These are phyloP conservation scores for Drosophila ironensis DNA, from an alignment of 1,140 invertebrate genomes.

Conservation along the genomic window DNA sequence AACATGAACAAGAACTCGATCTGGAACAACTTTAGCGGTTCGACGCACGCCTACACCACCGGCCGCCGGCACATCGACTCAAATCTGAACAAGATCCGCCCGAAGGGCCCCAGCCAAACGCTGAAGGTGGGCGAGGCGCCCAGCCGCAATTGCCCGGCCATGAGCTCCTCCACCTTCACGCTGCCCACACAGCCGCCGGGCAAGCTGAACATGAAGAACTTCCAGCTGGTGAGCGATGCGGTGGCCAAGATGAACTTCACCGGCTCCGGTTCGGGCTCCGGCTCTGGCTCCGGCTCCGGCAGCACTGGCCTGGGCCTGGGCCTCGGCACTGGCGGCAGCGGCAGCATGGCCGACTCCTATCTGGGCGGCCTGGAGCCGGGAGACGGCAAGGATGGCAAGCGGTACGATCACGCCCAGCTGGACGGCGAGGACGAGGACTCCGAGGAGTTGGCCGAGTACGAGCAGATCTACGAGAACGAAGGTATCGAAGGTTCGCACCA, in stretches of 20 bases:
- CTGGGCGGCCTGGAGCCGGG: slow-evolving; percentile 53
- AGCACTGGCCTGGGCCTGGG: slow-evolving; percentile 32
- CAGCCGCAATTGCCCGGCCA: slow-evolving; percentile 61
- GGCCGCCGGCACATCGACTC: slow-evolving; percentile 85
- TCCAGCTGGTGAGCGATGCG: slow-evolving; percentile 92
- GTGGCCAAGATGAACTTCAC: slow-evolving; percentile 88
- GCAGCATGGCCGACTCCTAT: slow-evolving; percentile 78
- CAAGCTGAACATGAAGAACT: slow-evolving; percentile 94
- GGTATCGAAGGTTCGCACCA: slow-evolving; percentile 77
- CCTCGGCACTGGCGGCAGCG: slow-evolving; percentile 57
- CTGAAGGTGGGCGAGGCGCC: slow-evolving; percentile 85
- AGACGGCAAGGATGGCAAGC: slow-evolving; percentile 66
- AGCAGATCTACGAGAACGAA: slow-evolving; percentile 82
- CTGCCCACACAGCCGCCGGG: slow-evolving; percentile 88
- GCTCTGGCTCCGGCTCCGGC: slow-evolving; percentile 20
- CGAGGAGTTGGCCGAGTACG: slow-evolving; percentile 81
- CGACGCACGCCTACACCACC: slow-evolving; percentile 90
- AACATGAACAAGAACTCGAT: slow-evolving; percentile 82
- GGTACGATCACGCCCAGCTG: slow-evolving; percentile 87
- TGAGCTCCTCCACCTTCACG: slow-evolving; percentile 72
- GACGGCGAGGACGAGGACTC: slow-evolving; percentile 89
- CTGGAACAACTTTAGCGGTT: slow-evolving; percentile 86
- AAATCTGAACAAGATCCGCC: slow-evolving; percentile 84
- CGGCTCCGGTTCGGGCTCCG: slow-evolving; percentile 38
- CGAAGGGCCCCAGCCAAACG: slow-evolving; percentile 90